Evolutionary conservation across 2,888 invertebrate species (phyloP).

Genomic region (Melanotus villosus): DNA sequence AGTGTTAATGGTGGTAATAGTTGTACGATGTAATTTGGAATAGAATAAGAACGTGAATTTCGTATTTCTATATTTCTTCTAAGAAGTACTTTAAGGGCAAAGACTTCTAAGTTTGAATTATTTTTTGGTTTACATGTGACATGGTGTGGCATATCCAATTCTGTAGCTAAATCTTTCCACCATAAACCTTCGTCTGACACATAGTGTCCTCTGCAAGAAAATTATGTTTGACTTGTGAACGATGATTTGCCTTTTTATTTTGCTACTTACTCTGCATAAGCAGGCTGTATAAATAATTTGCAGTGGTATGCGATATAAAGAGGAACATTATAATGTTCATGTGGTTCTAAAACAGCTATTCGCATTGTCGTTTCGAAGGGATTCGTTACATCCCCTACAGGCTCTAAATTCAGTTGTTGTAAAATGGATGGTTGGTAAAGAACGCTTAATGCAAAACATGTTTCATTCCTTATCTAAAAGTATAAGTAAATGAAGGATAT

Average conservation of each 20-base stretch:
- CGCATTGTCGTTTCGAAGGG: conserved; percentile 84
- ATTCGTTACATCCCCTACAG: conserved; percentile 78
- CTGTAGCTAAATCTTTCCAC: conserved; percentile 84
- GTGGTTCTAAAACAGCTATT: conserved; percentile 80
- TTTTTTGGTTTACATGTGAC: conserved; percentile 78
- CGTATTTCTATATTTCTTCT: conserved; percentile 60
- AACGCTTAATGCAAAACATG: conserved; percentile 81
- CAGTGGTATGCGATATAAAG: conserved; percentile 87
- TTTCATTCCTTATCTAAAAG: conserved; percentile 80
- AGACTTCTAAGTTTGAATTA: conserved; percentile 74
- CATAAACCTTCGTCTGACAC: conserved; percentile 81
- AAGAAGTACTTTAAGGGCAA: conserved; percentile 75
- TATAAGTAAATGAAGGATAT: conserved; percentile 3
- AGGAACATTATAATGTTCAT: conserved; percentile 83
- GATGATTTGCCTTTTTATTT: too few relatives aligned
- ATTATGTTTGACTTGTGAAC: not conserved
- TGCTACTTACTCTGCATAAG: conserved; percentile 78
- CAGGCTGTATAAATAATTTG: conserved; percentile 81
- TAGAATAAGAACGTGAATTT: conserved; percentile 63
- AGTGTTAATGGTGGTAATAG: conserved; percentile 82
- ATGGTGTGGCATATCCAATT: conserved; percentile 77
- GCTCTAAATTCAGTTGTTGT: conserved; percentile 75
- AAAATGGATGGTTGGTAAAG: conserved; percentile 82
- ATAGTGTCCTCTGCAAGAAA: conserved; percentile 74
- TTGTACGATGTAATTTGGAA: conserved; percentile 81